phyloP scores from a whole-genome alignment of 1,140 invertebrate genomes.

The Pantala flavescens region DNA sequence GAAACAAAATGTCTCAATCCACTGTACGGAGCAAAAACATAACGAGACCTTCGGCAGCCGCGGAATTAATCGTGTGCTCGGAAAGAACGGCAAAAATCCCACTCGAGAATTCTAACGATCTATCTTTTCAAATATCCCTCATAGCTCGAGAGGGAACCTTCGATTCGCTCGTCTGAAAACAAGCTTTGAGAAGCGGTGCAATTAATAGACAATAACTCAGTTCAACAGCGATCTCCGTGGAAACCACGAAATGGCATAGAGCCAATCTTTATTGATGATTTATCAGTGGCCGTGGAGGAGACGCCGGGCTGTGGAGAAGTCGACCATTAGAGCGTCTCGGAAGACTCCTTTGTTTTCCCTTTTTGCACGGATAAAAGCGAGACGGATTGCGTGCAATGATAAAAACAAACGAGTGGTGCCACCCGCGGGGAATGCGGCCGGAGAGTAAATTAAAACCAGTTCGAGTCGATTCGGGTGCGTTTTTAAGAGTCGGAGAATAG shows the following conservation, averaged over 20 bases:
- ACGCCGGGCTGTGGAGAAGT: background rate
- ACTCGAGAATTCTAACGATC: too few species aligned
- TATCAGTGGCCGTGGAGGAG: background rate
- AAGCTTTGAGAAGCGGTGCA: background rate
- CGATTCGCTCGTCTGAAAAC: too few species aligned
- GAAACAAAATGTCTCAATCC: too few species aligned
- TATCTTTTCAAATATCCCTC: too few species aligned
- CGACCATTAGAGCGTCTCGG: background rate
- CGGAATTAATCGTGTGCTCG: too few species aligned
- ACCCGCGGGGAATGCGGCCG: background rate
- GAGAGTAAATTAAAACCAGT: conserved; percentile 6
- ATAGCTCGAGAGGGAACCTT: too few species aligned
- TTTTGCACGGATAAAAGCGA: background rate
- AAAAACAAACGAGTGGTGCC: background rate
- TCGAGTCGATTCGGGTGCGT: background rate
- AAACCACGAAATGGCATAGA: background rate
- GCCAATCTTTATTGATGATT: background rate
- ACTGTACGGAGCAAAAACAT: too few species aligned
- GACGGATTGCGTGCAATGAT: conserved; percentile 4
- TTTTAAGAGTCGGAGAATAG: background rate
- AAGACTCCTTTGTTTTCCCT: background rate
- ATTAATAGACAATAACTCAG: background rate
- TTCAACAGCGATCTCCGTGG: background rate
- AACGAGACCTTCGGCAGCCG: too few species aligned
- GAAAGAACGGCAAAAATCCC: too few species aligned